Percentiles rank a stretch among this genome's conserved stretches.
Evolutionary conservation across 2,113 vertebrate genomes (phyloP).

Genomic region (Tachuris rubrigastra): DNA sequence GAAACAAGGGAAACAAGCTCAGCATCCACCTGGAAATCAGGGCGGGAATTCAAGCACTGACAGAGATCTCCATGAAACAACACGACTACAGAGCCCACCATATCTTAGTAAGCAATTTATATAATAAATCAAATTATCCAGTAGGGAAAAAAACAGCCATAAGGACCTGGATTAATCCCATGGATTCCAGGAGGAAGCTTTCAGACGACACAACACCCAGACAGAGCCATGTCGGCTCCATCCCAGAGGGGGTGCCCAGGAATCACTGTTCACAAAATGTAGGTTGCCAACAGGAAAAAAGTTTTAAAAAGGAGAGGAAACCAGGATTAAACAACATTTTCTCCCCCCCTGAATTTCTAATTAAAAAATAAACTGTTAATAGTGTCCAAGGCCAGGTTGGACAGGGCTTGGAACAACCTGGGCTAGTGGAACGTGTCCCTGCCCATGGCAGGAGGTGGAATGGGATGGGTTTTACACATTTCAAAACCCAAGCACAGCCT

Average conservation of each 20-base stretch:
- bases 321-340: not conserved
- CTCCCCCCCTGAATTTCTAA: not conserved
- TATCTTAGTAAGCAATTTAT: conserved; percentile 32
- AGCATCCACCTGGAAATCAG: conserved; percentile 37
- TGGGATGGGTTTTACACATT: not conserved
- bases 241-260: not conserved
- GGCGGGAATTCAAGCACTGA: conserved; percentile 38
- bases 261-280: not conserved
- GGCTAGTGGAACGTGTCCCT: not conserved
- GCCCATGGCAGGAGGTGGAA: not conserved
- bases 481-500: not conserved
- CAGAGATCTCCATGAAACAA: conserved; percentile 12
- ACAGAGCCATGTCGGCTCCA: not conserved
- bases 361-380: not conserved
- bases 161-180: conserved; percentile 18
- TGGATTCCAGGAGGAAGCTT: not conserved
- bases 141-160: conserved; percentile 7
- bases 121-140: conserved; percentile 13
- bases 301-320: not conserved
- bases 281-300: not conserved
- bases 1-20: conserved; percentile 40
- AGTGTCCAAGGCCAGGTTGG: accelerated
- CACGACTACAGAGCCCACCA: not conserved
- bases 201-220: not conserved
- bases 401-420: accelerated